Percentiles rank a stretch among this genome's conserved stretches.
phyloP scores from a whole-genome alignment of 2,888 invertebrate genomes.

The Drosophila buzzatii region DNA sequence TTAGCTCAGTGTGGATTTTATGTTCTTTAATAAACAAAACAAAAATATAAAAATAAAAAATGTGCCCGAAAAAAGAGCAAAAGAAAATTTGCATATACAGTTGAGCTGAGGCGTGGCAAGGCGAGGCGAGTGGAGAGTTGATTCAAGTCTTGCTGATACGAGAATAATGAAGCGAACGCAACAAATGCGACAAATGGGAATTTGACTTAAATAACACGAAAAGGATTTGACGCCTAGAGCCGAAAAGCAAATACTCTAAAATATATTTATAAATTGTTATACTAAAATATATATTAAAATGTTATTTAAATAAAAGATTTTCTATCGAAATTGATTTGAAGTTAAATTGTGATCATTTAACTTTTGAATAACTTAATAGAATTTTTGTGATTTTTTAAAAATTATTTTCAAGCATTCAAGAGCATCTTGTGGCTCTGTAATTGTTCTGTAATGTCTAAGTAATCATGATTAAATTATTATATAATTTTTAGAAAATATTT shows the following conservation, averaged over 20 bases:
- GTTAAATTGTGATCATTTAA: no score
- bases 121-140: neutral
- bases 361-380: no score
- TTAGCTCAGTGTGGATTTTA: conserved; percentile 51
- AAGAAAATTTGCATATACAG: conserved; percentile 20
- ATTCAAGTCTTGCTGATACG: conserved; percentile 18
- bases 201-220: conserved; percentile 25
- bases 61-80: neutral
- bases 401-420: no score
- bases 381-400: no score
- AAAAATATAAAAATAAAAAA: neutral
- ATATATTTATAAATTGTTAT: no score
- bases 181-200: conserved; percentile 52
- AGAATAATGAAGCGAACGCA: conserved; percentile 33
- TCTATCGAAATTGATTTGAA: no score
- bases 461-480: no score
- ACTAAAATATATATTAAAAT: neutral
- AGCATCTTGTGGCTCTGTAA: no score
- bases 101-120: neutral
- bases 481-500: no score
- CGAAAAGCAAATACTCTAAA: conserved; percentile 1
- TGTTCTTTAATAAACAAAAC: conserved; percentile 35
- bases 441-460: no score
- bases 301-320: neutral
- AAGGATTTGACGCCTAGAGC: neutral